Conservation (phyloP, 2,888 invertebrate species). For the Spodoptera littoralis region DNA sequence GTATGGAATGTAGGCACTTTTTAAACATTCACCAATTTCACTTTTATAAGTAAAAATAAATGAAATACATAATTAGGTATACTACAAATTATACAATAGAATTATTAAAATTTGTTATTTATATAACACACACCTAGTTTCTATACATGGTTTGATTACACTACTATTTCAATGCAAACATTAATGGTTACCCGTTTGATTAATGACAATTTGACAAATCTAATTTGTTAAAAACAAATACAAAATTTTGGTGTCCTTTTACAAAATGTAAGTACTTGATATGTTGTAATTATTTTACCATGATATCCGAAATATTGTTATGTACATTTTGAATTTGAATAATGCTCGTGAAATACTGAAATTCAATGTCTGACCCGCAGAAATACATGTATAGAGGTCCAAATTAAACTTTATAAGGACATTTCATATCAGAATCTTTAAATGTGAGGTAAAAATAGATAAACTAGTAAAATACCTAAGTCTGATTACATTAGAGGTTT, state of each 20-base stretch:
- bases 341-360: background rate
- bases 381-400: background rate
- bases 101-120: slow-evolving; percentile 40
- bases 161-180: slow-evolving; percentile 33
- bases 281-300: slow-evolving; percentile 55
- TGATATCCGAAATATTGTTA: slow-evolving; percentile 51
- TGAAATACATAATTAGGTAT: slow-evolving; percentile 14
- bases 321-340: slow-evolving; percentile 28
- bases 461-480: no score
- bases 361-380: background rate
- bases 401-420: slow-evolving; percentile 1
- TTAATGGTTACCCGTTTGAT: slow-evolving; percentile 43
- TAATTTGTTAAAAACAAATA: slow-evolving; percentile 39
- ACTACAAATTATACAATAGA: slow-evolving; percentile 33
- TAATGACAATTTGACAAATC: slow-evolving; percentile 33
- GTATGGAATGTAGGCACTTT: slow-evolving; percentile 87
- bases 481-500: no score
- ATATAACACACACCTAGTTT: slow-evolving; percentile 43
- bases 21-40: slow-evolving; percentile 50
- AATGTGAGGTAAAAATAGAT: no score
- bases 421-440: no score
- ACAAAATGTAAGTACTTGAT: slow-evolving; percentile 50
- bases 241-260: slow-evolving; percentile 33
- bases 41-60: slow-evolving; percentile 38
- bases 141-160: slow-evolving; percentile 36